Evolutionary conservation across 23 tunicate genomes (phyloP).

Genomic region (Halocynthia aurantium): DNA sequence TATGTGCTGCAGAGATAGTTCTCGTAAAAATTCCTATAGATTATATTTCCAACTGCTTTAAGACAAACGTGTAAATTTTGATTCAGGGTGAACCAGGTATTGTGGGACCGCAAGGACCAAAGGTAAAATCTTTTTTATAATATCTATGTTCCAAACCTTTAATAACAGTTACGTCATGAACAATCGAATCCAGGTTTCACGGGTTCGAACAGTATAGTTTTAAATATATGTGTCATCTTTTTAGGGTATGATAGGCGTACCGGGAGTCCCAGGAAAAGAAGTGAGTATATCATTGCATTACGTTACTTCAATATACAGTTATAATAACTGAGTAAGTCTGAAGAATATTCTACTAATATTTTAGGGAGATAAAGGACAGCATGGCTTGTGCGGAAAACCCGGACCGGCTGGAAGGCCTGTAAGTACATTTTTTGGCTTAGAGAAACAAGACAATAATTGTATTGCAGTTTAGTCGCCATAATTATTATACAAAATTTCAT

Average conservation of each 20-base stretch:
- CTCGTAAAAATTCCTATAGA: too few relatives aligned
- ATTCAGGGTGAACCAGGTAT: not conserved
- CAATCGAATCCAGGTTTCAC: too few relatives aligned
- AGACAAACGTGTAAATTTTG: not conserved
- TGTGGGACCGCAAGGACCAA: not conserved
- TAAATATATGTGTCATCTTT: not conserved
- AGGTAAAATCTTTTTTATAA: not conserved
- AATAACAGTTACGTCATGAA: too few relatives aligned
- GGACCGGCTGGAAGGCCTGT: slow-evolving; percentile 84
- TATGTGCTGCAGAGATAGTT: not conserved
- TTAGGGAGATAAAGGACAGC: slow-evolving; percentile 53
- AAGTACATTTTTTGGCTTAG: not conserved
- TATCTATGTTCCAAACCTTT: too few relatives aligned
- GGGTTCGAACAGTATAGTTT: too few relatives aligned
- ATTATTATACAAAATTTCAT: not conserved
- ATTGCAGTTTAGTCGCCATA: not conserved
- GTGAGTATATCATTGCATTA: not conserved
- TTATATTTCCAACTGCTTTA: too few relatives aligned
- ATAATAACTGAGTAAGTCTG: not conserved
- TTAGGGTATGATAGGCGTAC: slow-evolving; percentile 22
- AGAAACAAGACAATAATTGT: not conserved
- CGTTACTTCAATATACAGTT: not conserved
- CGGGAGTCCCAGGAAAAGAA: slow-evolving; percentile 36
- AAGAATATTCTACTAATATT: not conserved
- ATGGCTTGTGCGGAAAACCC: slow-evolving; percentile 75